These are phyloP conservation scores for Conus ventricosus DNA, from an alignment of 1,140 invertebrate genomes.

Conservation along the genomic window DNA sequence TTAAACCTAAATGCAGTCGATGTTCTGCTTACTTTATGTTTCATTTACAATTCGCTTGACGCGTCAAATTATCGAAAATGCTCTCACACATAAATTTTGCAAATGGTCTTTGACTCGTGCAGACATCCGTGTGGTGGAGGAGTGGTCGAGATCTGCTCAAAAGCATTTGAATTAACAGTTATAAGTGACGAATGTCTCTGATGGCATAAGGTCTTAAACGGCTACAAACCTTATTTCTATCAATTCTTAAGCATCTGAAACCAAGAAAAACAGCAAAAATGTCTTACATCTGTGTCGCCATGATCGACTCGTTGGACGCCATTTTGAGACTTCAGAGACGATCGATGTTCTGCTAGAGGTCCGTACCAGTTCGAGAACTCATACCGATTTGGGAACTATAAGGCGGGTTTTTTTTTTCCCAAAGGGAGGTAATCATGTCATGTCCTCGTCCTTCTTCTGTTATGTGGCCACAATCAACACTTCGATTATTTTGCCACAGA, in stretches of 20 bases:
- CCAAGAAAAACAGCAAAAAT: neutral
- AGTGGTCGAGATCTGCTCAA: constrained; percentile 11
- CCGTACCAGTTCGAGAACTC: neutral
- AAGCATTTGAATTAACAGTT: neutral
- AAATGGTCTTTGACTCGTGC: neutral
- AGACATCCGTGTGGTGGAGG: neutral
- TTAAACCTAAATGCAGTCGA: neutral
- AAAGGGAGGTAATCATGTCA: no score
- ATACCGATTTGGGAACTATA: neutral
- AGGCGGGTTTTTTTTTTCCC: no score
- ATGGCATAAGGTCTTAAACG: neutral
- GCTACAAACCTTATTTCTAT: neutral
- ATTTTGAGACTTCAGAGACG: neutral
- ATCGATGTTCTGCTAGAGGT: neutral
- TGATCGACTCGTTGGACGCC: constrained; percentile 24
- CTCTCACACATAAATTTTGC: constrained; percentile 18
- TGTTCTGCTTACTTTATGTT: neutral
- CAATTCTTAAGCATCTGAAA: neutral
- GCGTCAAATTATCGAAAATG: neutral
- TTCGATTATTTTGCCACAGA: no score
- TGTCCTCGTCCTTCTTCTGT: no score
- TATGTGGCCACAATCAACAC: no score
- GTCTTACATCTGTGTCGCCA: constrained; percentile 21
- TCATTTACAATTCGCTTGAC: neutral
- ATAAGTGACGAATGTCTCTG: neutral